Evolutionary conservation across 2,888 invertebrate genomes (phyloP).

Genomic region (Caenorhabditis sinica): DNA sequence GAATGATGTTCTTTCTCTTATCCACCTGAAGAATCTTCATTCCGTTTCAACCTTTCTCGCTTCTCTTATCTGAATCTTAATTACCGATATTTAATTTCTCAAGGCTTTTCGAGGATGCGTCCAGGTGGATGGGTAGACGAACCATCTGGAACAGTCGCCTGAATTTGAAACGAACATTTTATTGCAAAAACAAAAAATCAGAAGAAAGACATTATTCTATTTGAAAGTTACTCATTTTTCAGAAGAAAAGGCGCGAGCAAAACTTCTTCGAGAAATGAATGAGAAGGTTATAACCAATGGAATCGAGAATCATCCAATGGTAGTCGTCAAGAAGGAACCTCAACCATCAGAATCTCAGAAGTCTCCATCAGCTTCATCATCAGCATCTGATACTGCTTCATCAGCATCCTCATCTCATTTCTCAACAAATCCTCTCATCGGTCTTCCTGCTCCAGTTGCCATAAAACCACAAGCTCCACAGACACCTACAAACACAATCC

Average conservation of each 20-base stretch:
- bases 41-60: conserved; percentile 40
- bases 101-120: conserved; percentile 38
- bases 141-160: conserved; percentile 26
- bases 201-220: background rate
- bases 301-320: conserved; percentile 45
- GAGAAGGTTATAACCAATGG: conserved; percentile 61
- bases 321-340: conserved; percentile 46
- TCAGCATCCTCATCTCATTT: conserved; percentile 70
- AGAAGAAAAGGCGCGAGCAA: conserved; percentile 73
- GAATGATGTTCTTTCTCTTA: conserved; percentile 18
- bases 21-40: conserved; percentile 31
- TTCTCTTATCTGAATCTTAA: conserved; percentile 43
- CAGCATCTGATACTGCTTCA: conserved; percentile 75
- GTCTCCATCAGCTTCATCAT: conserved; percentile 69
- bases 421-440: conserved; percentile 45
- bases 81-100: conserved; percentile 45
- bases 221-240: too few relatives aligned
- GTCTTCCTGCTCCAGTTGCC: conserved; percentile 69
- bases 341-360: conserved; percentile 64
- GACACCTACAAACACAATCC: conserved; percentile 24
- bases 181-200: background rate
- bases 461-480: conserved; percentile 47
- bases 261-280: conserved; percentile 70
- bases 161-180: background rate
- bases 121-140: conserved; percentile 10